Conservation (phyloP, 2,888 invertebrate genomes). For the Cataglyphis rosenhaueri region DNA sequence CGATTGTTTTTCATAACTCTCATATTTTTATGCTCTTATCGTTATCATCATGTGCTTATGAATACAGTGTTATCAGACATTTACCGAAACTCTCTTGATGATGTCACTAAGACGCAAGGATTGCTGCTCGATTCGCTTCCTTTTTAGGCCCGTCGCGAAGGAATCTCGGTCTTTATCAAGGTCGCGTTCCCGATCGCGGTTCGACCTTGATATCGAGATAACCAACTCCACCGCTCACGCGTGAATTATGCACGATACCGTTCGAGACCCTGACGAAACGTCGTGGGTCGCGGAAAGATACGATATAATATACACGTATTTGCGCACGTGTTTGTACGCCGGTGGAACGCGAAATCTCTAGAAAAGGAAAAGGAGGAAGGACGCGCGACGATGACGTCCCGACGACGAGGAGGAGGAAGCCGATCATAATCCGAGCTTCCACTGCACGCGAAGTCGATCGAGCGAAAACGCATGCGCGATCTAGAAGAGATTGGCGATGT, state of each 20-base stretch:
- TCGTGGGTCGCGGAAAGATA: constrained; percentile 47
- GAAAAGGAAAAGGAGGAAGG: constrained; percentile 73
- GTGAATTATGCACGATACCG: constrained; percentile 49
- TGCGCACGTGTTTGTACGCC: constrained; percentile 1
- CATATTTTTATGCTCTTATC: not conserved
- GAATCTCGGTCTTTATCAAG: constrained; percentile 53
- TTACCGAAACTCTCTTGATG: not conserved
- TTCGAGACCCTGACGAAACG: constrained; percentile 45
- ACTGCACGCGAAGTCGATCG: constrained; percentile 57
- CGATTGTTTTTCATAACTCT: not conserved
- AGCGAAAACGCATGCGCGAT: constrained; percentile 68
- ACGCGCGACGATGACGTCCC: constrained; percentile 50
- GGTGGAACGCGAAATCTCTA: constrained; percentile 64
- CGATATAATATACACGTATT: not conserved
- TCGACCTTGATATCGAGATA: constrained; percentile 52
- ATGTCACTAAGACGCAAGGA: constrained; percentile 17
- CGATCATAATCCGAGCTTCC: constrained; percentile 48
- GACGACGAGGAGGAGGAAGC: constrained; percentile 52
- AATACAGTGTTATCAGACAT: constrained; percentile 13
- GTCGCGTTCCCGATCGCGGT: constrained; percentile 26
- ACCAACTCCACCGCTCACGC: constrained; percentile 47
- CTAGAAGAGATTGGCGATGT: constrained; percentile 14
- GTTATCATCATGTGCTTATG: constrained; percentile 17
- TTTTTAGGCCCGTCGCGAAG: constrained; percentile 31
- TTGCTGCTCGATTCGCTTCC: constrained; percentile 34